phyloP scores from a whole-genome alignment of 1,140 invertebrate species.

The Melanaphis sacchari region DNA sequence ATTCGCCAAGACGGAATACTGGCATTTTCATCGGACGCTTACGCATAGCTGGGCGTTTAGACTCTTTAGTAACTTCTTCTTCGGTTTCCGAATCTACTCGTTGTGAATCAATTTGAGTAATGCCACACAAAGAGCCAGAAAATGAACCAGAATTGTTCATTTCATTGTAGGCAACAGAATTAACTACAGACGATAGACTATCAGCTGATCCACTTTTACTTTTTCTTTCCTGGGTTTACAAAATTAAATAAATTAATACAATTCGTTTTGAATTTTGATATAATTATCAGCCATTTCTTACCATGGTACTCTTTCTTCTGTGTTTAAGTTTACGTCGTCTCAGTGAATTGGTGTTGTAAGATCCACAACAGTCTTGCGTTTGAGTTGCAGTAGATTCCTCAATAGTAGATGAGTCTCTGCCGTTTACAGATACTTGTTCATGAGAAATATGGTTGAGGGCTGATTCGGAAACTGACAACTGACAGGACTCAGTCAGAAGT shows the following conservation, averaged over 20 bases:
- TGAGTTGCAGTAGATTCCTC: slow-evolving; percentile 68
- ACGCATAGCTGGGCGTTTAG: slow-evolving; percentile 45
- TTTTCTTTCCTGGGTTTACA: slow-evolving; percentile 65
- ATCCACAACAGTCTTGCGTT: slow-evolving; percentile 65
- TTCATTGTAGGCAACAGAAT: slow-evolving; percentile 26
- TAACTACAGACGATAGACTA: slow-evolving; percentile 61
- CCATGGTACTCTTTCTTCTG: slow-evolving; percentile 68
- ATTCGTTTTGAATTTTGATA: not conserved
- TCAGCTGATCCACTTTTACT: slow-evolving; percentile 70
- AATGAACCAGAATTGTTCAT: slow-evolving; percentile 68
- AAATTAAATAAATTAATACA: slow-evolving; percentile 32
- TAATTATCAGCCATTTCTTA: slow-evolving; percentile 60
- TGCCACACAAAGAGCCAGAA: slow-evolving; percentile 65
- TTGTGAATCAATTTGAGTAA: slow-evolving; percentile 60
- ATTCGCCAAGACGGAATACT: slow-evolving; percentile 67
- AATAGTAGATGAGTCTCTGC: slow-evolving; percentile 67
- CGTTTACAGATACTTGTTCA: slow-evolving; percentile 47
- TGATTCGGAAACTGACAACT: slow-evolving; percentile 84
- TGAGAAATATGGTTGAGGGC: slow-evolving; percentile 72
- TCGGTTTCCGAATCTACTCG: slow-evolving; percentile 64
- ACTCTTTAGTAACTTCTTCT: slow-evolving; percentile 63
- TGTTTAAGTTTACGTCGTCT: slow-evolving; percentile 72
- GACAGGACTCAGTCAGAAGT: slow-evolving; percentile 63
- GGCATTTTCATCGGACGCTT: slow-evolving; percentile 61
- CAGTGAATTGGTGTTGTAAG: slow-evolving; percentile 67